These are phyloP conservation scores for Cremastinae sp. DNA, from an alignment of 2,888 invertebrate species.

Conservation along the genomic window DNA sequence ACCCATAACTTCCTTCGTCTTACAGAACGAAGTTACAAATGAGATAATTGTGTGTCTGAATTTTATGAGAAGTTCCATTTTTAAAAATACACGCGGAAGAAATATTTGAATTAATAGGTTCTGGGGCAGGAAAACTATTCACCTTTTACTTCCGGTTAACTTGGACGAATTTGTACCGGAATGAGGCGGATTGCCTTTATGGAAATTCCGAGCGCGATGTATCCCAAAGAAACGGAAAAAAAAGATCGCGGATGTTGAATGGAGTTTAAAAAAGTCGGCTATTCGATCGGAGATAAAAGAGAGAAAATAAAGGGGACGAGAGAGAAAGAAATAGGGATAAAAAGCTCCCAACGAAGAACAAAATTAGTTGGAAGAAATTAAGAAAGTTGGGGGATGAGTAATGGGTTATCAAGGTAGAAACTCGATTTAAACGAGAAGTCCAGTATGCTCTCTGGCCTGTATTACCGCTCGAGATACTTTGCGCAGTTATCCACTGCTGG, in stretches of 20 bases:
- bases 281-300: conserved; percentile 50
- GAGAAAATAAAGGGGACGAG: conserved; percentile 32
- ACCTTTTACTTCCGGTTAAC: conserved; percentile 16
- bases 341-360: too few species aligned
- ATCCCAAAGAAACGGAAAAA: background rate
- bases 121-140: conserved; percentile 19
- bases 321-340: too few species aligned
- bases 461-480: background rate
- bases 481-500: background rate
- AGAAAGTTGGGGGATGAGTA: conserved; percentile 54
- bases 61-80: background rate
- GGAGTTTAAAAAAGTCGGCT: conserved; percentile 56
- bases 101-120: conserved; percentile 10
- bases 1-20: too few species aligned
- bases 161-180: conserved; percentile 38
- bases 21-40: too few species aligned
- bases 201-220: conserved; percentile 44
- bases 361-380: conserved; percentile 55
- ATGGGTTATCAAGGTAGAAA: conserved; percentile 58
- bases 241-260: conserved; percentile 13
- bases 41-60: too few species aligned
- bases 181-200: conserved; percentile 24
- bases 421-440: conserved; percentile 53
- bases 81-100: too few species aligned
- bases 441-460: conserved; percentile 33